Conservation (phyloP, 2,113 vertebrate genomes). For the Callocephalon fimbriatum region DNA sequence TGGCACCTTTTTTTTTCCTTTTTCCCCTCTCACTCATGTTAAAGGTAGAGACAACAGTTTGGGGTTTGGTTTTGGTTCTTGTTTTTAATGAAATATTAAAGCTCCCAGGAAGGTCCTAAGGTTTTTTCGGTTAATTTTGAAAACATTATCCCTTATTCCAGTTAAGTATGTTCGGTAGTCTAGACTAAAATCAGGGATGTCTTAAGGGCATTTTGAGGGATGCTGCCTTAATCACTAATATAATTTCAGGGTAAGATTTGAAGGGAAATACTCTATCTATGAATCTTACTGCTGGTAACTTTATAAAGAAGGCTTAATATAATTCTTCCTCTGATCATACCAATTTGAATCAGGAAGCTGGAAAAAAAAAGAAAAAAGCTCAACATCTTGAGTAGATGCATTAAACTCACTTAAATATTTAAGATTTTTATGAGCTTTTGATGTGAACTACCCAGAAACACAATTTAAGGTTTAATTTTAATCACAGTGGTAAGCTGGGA, state of each 20-base stretch:
- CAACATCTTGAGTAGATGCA: not conserved
- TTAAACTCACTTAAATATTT: not conserved
- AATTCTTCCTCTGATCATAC: not conserved
- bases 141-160: not conserved
- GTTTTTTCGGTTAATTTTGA: not conserved
- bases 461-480: not conserved
- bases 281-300: not conserved
- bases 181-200: not conserved
- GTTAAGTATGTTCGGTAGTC: not conserved
- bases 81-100: not conserved
- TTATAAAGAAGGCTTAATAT: not conserved
- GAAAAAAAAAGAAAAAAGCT: not conserved
- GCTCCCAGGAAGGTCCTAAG: not conserved
- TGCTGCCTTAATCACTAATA: not conserved
- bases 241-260: not conserved
- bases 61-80: not conserved
- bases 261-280: not conserved
- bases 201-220: not conserved
- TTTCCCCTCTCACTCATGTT: not conserved
- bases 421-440: not conserved
- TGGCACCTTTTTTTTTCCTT: not conserved
- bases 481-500: not conserved
- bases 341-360: not conserved
- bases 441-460: not conserved
- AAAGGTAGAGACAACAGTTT: not conserved